phyloP scores from a whole-genome alignment of 2,113 vertebrate species.

The Clarias macrocephalus region DNA sequence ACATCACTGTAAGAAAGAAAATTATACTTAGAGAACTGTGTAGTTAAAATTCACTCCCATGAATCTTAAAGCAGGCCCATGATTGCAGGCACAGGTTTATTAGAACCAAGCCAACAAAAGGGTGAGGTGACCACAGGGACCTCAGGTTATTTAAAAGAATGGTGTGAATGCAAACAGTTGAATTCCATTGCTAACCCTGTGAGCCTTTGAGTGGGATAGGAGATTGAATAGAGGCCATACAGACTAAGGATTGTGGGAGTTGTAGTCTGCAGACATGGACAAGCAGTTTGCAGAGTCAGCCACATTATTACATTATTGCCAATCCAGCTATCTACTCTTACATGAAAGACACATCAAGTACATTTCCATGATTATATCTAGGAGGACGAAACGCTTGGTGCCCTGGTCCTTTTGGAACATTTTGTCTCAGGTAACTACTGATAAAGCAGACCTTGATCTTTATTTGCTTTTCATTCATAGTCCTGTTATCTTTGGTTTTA shows the following conservation, averaged over 20 bases:
- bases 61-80: neutral
- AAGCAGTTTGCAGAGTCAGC: neutral
- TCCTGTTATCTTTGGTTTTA: neutral
- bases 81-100: neutral
- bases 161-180: neutral
- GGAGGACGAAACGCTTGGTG: neutral
- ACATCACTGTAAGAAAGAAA: neutral
- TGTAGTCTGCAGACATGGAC: neutral
- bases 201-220: neutral
- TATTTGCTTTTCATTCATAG: conserved; percentile 14
- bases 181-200: neutral
- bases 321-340: neutral
- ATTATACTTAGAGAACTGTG: neutral
- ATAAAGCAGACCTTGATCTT: conserved; percentile 25
- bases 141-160: neutral
- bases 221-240: neutral
- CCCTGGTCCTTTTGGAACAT: neutral
- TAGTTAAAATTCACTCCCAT: neutral
- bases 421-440: neutral
- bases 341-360: neutral
- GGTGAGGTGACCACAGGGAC: neutral
- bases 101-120: neutral
- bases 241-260: neutral
- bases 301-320: neutral
- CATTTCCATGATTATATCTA: neutral